phyloP scores from a whole-genome alignment of 2,113 vertebrate species.

The Ancistrus triradiatus region DNA sequence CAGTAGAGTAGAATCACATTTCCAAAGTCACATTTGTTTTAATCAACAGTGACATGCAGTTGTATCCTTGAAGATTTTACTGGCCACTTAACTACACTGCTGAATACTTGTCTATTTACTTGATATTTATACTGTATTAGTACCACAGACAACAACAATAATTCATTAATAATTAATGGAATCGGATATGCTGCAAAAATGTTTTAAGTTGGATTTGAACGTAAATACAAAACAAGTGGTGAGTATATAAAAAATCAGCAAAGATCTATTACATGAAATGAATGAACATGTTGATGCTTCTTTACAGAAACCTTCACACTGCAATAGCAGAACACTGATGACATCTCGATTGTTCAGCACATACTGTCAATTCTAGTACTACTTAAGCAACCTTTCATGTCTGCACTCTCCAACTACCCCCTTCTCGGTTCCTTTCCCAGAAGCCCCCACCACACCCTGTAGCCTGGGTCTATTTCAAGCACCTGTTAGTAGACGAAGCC shows the following conservation, averaged over 20 bases:
- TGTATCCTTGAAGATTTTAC: neutral
- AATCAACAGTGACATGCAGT: neutral
- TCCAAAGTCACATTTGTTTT: slow-evolving; percentile 5
- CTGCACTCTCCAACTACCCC: neutral
- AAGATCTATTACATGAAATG: neutral
- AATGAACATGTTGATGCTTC: neutral
- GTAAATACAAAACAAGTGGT: neutral
- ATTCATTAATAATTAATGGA: too few relatives aligned
- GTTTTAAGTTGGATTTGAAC: neutral
- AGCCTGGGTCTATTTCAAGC: slow-evolving; percentile 64
- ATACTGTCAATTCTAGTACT: neutral
- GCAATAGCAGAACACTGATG: neutral
- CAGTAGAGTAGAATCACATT: slow-evolving; percentile 13
- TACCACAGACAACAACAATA: too few relatives aligned
- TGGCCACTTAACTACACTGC: neutral
- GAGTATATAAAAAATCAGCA: neutral
- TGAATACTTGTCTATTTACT: neutral
- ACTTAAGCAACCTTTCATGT: slow-evolving; percentile 17
- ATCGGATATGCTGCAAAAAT: too few relatives aligned
- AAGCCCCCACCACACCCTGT: slow-evolving; percentile 8
- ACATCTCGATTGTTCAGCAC: neutral
- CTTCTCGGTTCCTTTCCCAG: neutral
- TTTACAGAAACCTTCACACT: slow-evolving; percentile 1
- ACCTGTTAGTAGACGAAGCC: slow-evolving; percentile 56
- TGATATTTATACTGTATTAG: neutral